Conservation (phyloP, 1,140 invertebrate species). For the Saccostrea cuccullata region DNA sequence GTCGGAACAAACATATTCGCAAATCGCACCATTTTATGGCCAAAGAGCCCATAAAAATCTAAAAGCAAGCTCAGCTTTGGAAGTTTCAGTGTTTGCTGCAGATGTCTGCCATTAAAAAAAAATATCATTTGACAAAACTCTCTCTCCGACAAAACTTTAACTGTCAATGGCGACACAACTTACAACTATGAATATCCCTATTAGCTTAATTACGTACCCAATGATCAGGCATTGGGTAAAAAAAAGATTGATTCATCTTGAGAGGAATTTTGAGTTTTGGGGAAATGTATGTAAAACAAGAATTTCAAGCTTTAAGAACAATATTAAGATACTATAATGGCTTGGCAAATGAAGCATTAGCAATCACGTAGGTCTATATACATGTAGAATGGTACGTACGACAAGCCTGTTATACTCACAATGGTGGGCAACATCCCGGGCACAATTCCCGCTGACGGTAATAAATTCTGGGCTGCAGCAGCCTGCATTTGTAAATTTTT, state of each 20-base stretch:
- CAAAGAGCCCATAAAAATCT: neutral
- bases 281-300: neutral
- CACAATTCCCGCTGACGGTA: slow-evolving; percentile 31
- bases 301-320: neutral
- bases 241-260: neutral
- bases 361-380: neutral
- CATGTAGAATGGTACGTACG: neutral
- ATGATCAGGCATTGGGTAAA: neutral
- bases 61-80: neutral
- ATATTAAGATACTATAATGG: neutral
- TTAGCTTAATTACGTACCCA: neutral
- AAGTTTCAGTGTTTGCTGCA: neutral
- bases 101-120: neutral
- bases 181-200: neutral
- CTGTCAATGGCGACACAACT: neutral
- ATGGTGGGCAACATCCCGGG: slow-evolving; percentile 46
- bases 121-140: neutral
- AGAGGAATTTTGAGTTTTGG: neutral
- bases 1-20: slow-evolving; percentile 24
- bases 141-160: neutral
- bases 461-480: slow-evolving; percentile 61
- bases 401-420: slow-evolving; percentile 40
- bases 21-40: slow-evolving; percentile 1
- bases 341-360: slow-evolving; percentile 14
- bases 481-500: slow-evolving; percentile 76